Base-by-base conservation (phyloP, 2,888 invertebrate genomes). In the Agrotis segetum region DNA sequence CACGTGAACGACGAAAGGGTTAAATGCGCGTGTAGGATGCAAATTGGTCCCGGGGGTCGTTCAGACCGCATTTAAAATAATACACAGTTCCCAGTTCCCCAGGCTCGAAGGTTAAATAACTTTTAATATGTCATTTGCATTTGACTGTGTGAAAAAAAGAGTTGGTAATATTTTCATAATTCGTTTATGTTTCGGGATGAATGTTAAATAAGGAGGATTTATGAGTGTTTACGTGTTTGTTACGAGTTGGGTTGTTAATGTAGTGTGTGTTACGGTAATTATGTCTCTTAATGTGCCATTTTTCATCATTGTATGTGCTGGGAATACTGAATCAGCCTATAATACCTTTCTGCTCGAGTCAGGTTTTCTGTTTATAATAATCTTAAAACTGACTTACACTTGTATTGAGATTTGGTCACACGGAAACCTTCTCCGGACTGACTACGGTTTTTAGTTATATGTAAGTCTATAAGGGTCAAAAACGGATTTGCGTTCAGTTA, bases 61-160 rank as follows among this genome's bases (percentile, higher is more conserved):
- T 64, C 82, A 70, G 77, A 68, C 82, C 81, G 71, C 79, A 75
- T 85, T 87, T 86, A 84, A 85, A 85, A 87, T 82, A 85, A 85
- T 85, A 85, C 77, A 77, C 69, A 61, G 50, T 74, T 58, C 55
- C 69, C 73, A 66, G 53, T 67, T 59, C 50, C 55, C 67, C 71
- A 65, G 56, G 72, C 53, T 50, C 49, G 61, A 66, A 24, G 76
- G 53, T 68, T 74, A 73, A 74, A 70, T 71, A 70, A 77, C 69
- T 82, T 81, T 75, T 72, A 74, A 81, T 74, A 64, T 68, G 64
- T 75, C 67, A 74, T 84, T 84, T 84, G 49, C 70, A 82, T 74
- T 73, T 52, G 52, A 3, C 55, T 49, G 68, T 56, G 65, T 50
- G 13, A 79, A 81, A 81, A 40, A 83, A 79, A 52, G 44, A 58